These are phyloP conservation scores for Caenorhabditis wallacei DNA, from an alignment of 2,888 invertebrate species.

Conservation along the genomic window DNA sequence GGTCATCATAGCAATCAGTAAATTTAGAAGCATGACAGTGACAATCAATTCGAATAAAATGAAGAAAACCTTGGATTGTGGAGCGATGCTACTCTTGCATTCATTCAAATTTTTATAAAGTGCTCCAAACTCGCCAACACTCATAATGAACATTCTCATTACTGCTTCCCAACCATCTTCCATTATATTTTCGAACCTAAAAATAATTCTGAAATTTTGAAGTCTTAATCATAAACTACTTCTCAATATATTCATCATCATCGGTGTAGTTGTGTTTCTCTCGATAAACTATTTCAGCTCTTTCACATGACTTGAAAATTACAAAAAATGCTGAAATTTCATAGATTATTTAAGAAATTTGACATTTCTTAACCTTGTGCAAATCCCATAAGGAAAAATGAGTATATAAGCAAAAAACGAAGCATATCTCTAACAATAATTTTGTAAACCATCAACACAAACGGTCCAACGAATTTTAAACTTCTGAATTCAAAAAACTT, in stretches of 20 bases:
- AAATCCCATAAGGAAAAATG: slow-evolving; percentile 97
- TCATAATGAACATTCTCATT: slow-evolving; percentile 99
- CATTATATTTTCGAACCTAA: slow-evolving; percentile 76
- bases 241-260: slow-evolving; percentile 66
- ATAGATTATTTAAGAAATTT: neutral
- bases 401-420: slow-evolving; percentile 95
- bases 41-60: slow-evolving; percentile 97
- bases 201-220: neutral
- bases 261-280: slow-evolving; percentile 39
- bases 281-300: slow-evolving; percentile 68
- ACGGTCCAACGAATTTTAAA: slow-evolving; percentile 97
- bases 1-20: slow-evolving; percentile 99
- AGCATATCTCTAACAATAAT: slow-evolving; percentile 97
- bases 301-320: slow-evolving; percentile 89
- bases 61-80: slow-evolving; percentile 87
- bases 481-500: slow-evolving; percentile 87
- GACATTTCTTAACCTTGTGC: too few species aligned
- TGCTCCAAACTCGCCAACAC: slow-evolving; percentile 95
- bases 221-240: slow-evolving; percentile 29
- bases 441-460: slow-evolving; percentile 99
- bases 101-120: slow-evolving; percentile 93
- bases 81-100: slow-evolving; percentile 74
- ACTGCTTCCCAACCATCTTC: slow-evolving; percentile 86
- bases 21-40: slow-evolving; percentile 94
- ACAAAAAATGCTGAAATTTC: slow-evolving; percentile 87